Evolutionary conservation across 2,888 invertebrate species (phyloP).

Genomic region (Drosophila niveifrons): DNA sequence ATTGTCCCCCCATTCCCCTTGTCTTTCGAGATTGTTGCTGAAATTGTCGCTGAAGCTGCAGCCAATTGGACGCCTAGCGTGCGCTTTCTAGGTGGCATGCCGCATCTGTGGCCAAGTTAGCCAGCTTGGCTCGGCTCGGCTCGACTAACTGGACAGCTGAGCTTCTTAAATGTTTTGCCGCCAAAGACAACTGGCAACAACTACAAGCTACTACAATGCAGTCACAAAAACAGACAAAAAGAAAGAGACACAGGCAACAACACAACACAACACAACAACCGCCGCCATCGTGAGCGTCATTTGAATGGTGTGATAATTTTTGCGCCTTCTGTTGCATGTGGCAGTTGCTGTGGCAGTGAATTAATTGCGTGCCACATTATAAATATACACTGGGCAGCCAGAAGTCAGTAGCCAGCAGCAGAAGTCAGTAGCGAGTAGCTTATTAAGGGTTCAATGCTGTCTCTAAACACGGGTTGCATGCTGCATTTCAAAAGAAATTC

Average conservation of each 20-base stretch:
- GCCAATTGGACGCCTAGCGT: slow-evolving; percentile 79
- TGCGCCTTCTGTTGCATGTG: slow-evolving; percentile 56
- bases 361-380: slow-evolving; percentile 79
- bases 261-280: slow-evolving; percentile 1
- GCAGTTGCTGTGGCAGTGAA: slow-evolving; percentile 69
- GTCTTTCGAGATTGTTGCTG: slow-evolving; percentile 1
- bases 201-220: slow-evolving; percentile 17
- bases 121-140: slow-evolving; percentile 33
- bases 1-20: slow-evolving; percentile 9
- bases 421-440: slow-evolving; percentile 27
- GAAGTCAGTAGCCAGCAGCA: background rate
- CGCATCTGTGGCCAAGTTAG: slow-evolving; percentile 44
- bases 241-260: background rate
- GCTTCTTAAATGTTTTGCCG: slow-evolving; percentile 78
- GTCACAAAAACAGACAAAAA: slow-evolving; percentile 10
- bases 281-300: slow-evolving; percentile 74
- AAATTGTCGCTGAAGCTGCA: slow-evolving; percentile 8
- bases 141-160: slow-evolving; percentile 49
- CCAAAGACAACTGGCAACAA: slow-evolving; percentile 55
- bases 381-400: slow-evolving; percentile 50
- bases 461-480: slow-evolving; percentile 64
- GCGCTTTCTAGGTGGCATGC: slow-evolving; percentile 77
- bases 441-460: slow-evolving; percentile 63
- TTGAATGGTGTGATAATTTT: slow-evolving; percentile 84
- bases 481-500: slow-evolving; percentile 79